Conservation (phyloP, 2,797 vertebrate genomes). For the Etheostoma nigrum region DNA sequence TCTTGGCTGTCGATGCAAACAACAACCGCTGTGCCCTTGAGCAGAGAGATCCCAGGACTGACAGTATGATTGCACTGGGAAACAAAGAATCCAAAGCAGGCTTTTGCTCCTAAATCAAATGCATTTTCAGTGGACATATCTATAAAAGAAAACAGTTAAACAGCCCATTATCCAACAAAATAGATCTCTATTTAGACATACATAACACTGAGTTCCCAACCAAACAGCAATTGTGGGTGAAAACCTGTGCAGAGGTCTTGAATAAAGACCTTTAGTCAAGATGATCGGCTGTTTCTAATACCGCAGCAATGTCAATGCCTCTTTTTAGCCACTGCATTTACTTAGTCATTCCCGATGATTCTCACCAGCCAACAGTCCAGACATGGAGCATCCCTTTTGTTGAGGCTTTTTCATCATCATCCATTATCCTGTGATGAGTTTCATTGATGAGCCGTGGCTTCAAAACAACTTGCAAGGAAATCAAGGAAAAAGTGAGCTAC, state of each 20-base stretch:
- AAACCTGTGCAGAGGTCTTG: neutral
- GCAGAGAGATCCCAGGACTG: conserved; percentile 25
- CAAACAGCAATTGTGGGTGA: neutral
- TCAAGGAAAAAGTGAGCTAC: neutral
- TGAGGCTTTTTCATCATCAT: conserved; percentile 47
- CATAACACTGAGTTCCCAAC: neutral
- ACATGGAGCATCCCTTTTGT: conserved; percentile 44
- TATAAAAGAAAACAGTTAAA: conserved; percentile 29
- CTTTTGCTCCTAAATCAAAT: neutral
- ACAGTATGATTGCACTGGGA: neutral
- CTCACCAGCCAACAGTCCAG: conserved; percentile 15
- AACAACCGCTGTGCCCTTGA: conserved; percentile 36
- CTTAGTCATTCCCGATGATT: conserved; percentile 27
- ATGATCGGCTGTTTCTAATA: neutral
- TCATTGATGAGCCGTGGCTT: conserved; percentile 47
- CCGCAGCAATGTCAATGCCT: neutral
- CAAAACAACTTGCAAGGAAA: conserved; percentile 55
- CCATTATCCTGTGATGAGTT: conserved; percentile 47
- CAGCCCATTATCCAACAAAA: neutral
- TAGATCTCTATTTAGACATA: neutral
- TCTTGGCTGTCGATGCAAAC: conserved; percentile 34
- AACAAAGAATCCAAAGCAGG: neutral
- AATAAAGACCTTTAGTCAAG: neutral
- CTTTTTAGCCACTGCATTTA: conserved; percentile 11
- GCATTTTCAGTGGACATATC: neutral